Evolutionary conservation across 2,113 vertebrate genomes (phyloP), one percentile per base, ranked within the genome.

Genomic region (Onychorhynchus coronatus): DNA sequence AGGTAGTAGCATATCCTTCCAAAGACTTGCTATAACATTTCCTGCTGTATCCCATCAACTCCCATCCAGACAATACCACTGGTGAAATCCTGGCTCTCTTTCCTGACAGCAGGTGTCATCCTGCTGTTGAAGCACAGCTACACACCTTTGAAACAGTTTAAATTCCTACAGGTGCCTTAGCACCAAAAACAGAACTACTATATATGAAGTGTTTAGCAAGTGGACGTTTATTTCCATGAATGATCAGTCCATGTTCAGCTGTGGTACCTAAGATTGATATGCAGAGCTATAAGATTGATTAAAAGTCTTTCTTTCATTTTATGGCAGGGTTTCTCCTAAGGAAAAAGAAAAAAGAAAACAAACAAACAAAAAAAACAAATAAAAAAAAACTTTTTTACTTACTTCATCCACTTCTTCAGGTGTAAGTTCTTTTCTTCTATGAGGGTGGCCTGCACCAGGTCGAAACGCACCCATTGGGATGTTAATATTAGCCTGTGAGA

Each of bases 381-480:
- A 6, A 16, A 44, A 44, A 44, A 44, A 44, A 15, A 16, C 8
- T 23, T 86, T 76, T 73, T 95, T 63, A 31, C 98, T 99, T 92
- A 99, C 99, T 99, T 99, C 99, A 24, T 99, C 98, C 67, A 85
- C 96, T 91, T 99, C 99, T 88, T 99, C 98, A 62, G 96, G 97
- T 96, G 98, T 97, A 91, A 98, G 95, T 96, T 99, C 99, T 99
- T 98, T 99, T 98, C 98, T 99, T 98, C 97, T 99, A 35, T 98
- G 98, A 97, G 99, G 99, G 97, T 98, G 99, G 86, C 99, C 99
- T 52, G 99, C 99, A 97, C 99, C 99, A 86, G 99, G 99, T 97
- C 99, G 99, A 97, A 99, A 98, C 95, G 98, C 99, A 97, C 99
- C 99, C 99, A 99, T 99, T 79, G 99, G 99, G 97, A 99, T 99